Base-by-base conservation (phyloP, 2,888 invertebrate genomes). In the Danaus chrysippus region DNA sequence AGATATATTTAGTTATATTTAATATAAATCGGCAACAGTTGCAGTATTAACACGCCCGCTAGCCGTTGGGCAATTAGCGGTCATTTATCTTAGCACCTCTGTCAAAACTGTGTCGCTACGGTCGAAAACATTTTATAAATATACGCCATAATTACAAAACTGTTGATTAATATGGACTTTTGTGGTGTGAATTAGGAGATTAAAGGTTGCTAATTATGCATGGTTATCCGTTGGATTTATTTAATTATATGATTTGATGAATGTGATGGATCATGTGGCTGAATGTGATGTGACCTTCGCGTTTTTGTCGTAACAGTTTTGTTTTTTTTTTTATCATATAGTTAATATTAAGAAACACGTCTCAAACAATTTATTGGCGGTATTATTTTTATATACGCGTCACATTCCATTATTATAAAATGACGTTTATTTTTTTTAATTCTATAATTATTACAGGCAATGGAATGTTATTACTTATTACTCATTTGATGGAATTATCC, bases 101-200 rank as follows among this genome's bases (percentile, higher is more conserved):
- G 89, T 89, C 89, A 88, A 89, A 90, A 90, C 83, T 82, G 79
- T 89, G 88, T 89, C 87, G 81, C 78, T 83, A 73, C 68, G 66
- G 74, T 78, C 77, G 74, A 86, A 86, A 88, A 84, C 83, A 86
- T 84, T 85, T 34, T 34, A 82, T 81, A 80, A 83, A 83, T n/a
- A 81, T 76, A 81, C 75, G 80, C 84, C 84, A 83, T 84, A 84
- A 86, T 86, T 86, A 84, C 75, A 73, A 73, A 64, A 73, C 73
- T 71, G 66, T 81, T 86, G 87, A 87, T 87, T 86, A 86, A 87
- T 86, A 78, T 74, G 81, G 77, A 76, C 75, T 81, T 79, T 78
- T 77, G 79, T 76, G 76, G 88, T 88, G 88, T 88, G 84, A 89
- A 89, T 88, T 84, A 87, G 87, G 82, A 79, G 87, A 88, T 89